Conservation (phyloP, 2,113 vertebrate genomes). For the Shinisaurus crocodilurus region DNA sequence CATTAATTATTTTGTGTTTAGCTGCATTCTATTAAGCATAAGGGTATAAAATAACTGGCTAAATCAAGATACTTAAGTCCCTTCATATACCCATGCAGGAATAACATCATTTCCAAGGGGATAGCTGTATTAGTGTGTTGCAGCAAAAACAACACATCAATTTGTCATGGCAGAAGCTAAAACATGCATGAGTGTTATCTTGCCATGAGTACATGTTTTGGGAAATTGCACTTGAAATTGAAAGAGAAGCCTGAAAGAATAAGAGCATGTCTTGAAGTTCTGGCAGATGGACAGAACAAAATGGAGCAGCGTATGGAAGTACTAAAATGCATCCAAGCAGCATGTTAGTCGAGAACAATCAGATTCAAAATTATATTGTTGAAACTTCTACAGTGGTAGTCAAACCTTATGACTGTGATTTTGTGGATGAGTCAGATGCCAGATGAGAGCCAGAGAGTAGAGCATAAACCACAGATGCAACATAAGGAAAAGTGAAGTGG, state of each 20-base stretch:
- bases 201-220: constrained; percentile 33
- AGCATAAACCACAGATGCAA: constrained; percentile 71
- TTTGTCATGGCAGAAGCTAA: background rate
- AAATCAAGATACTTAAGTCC: background rate
- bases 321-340: constrained; percentile 71
- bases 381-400: constrained; percentile 72
- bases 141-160: background rate
- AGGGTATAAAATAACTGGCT: background rate
- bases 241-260: constrained; percentile 68
- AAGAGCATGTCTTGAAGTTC: constrained; percentile 66
- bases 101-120: background rate
- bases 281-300: constrained; percentile 72
- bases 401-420: constrained; percentile 72
- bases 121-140: background rate
- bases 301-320: constrained; percentile 65
- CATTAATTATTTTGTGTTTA: background rate
- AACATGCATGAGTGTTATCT: too few species aligned
- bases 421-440: constrained; percentile 69
- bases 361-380: constrained; percentile 73
- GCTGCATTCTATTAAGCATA: background rate
- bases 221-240: constrained; percentile 53
- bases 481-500: constrained; percentile 62
- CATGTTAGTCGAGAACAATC: constrained; percentile 73
- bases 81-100: background rate
- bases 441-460: constrained; percentile 62